Conservation (phyloP, 2,888 invertebrate species). For the Synergus gifuensis region DNA sequence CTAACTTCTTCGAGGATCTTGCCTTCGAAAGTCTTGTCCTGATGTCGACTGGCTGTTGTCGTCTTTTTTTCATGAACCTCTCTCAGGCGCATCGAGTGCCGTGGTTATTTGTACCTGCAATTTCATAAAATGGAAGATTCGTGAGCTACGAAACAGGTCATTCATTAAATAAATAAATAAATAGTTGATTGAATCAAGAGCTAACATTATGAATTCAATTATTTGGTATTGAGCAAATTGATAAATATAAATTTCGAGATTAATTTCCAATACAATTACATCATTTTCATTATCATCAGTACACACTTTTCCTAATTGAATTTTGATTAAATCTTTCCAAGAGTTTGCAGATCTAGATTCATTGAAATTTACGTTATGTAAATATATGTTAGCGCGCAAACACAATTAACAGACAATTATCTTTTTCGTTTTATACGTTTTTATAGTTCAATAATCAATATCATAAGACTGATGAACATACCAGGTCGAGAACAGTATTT, state of each 20-base stretch:
- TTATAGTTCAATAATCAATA: neutral
- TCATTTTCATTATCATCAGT: neutral
- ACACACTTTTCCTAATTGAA: too few species aligned
- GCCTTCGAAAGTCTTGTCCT: conserved; percentile 61
- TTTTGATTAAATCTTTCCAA: too few species aligned
- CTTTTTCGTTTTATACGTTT: neutral
- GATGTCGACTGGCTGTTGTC: conserved; percentile 50
- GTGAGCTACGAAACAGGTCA: neutral
- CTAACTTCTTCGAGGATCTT: conserved; percentile 66
- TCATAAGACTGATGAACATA: conserved; percentile 2
- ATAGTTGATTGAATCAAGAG: too few species aligned
- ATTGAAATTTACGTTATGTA: too few species aligned
- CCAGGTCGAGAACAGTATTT: neutral
- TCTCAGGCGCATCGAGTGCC: conserved; percentile 68
- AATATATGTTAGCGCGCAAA: conserved; percentile 3
- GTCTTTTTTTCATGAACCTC: conserved; percentile 61
- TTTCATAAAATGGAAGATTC: neutral
- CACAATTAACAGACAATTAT: conserved; percentile 22
- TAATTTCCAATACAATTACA: neutral
- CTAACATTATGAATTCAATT: too few species aligned
- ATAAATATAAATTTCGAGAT: neutral
- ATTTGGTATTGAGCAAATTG: neutral
- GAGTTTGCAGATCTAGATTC: too few species aligned
- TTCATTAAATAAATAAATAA: too few species aligned
- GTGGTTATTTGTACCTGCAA: conserved; percentile 74